These are phyloP conservation scores for Probosciger aterrimus DNA, from an alignment of 2,113 vertebrate genomes.

Conservation along the genomic window DNA sequence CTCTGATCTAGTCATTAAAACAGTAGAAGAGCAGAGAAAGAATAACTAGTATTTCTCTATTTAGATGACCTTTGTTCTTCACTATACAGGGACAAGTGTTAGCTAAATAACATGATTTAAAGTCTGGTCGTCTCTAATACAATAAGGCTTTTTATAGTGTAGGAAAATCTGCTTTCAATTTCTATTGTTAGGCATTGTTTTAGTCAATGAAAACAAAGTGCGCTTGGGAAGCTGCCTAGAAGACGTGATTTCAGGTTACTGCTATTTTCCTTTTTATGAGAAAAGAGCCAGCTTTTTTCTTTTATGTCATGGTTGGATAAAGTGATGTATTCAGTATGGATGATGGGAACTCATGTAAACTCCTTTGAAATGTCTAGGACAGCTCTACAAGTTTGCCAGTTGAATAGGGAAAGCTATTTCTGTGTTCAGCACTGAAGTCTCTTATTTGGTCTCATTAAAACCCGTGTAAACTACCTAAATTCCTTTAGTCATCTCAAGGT, in stretches of 20 bases:
- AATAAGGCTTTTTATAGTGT: not conserved
- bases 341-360: not conserved
- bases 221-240: slow-evolving; percentile 28
- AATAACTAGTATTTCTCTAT: not conserved
- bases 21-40: not conserved
- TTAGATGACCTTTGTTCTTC: not conserved
- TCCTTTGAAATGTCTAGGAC: not conserved
- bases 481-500: not conserved
- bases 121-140: not conserved
- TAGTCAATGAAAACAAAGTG: slow-evolving; percentile 24
- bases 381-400: not conserved
- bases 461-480: not conserved
- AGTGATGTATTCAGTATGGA: not conserved
- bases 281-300: slow-evolving; percentile 47
- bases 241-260: not conserved
- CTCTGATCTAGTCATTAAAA: not conserved
- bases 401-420: not conserved
- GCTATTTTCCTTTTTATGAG: slow-evolving; percentile 25
- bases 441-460: not conserved
- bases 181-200: slow-evolving; percentile 5
- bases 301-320: slow-evolving; percentile 1
- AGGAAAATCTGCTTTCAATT: slow-evolving; percentile 24
- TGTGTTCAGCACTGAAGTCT: not conserved
- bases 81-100: not conserved
- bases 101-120: not conserved